Percentiles rank a stretch among this genome's conserved stretches.
Conservation (phyloP, 2,113 vertebrate species). For the Bungarus multicinctus region DNA sequence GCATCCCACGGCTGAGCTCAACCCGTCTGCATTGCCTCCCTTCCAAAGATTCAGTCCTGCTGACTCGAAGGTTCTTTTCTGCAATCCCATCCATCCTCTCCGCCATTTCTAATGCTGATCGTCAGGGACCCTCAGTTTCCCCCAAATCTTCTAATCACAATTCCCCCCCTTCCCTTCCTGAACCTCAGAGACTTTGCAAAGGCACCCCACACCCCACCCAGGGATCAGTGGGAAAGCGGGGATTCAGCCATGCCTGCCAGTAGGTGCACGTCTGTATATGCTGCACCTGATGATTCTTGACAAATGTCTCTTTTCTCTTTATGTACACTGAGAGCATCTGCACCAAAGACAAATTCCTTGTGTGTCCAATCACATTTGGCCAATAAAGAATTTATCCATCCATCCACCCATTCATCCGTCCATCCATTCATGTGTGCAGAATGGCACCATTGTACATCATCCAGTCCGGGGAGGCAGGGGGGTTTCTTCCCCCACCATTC, state of each 20-base stretch:
- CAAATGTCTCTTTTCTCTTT: too few relatives aligned
- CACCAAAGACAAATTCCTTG: too few relatives aligned
- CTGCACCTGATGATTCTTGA: too few relatives aligned
- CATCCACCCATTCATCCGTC: too few relatives aligned
- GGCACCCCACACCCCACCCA: background rate
- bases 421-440: background rate
- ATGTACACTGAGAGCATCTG: too few relatives aligned
- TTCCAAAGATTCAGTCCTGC: background rate
- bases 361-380: too few relatives aligned
- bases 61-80: background rate
- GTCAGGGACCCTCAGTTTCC: background rate
- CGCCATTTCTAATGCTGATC: background rate
- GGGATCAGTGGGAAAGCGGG: background rate
- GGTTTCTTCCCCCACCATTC: background rate
- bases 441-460: background rate
- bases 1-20: background rate
- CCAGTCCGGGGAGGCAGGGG: background rate
- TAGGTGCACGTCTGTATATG: background rate
- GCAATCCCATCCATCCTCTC: background rate
- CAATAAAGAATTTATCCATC: too few relatives aligned
- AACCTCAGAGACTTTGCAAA: background rate
- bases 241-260: background rate
- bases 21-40: background rate
- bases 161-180: background rate
- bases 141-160: background rate